Percentiles rank a stretch among this genome's conserved stretches.
phyloP scores from a whole-genome alignment of 1,140 invertebrate genomes.

The Drosophila asahinai region DNA sequence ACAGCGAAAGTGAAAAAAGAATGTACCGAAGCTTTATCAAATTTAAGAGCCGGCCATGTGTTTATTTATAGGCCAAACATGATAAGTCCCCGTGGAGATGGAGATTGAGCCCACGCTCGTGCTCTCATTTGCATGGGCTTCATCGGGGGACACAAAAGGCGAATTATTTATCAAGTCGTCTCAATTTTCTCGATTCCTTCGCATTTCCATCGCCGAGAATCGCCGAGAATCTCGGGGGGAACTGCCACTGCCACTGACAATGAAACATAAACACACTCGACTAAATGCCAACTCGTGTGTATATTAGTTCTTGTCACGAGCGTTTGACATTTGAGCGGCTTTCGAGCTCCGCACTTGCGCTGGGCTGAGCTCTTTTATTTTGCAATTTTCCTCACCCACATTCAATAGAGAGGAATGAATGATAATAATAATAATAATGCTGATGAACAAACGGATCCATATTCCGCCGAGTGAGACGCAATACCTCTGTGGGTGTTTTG shows the following conservation, averaged over 20 bases:
- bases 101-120: constrained; percentile 28
- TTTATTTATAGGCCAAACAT: constrained; percentile 58
- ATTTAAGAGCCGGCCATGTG: constrained; percentile 23
- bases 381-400: constrained; percentile 64
- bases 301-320: constrained; percentile 31
- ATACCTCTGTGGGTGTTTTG: not conserved
- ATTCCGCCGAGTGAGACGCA: constrained; percentile 24
- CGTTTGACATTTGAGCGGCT: constrained; percentile 66
- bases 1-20: constrained; percentile 29
- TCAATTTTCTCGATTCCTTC: constrained; percentile 75
- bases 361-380: constrained; percentile 66
- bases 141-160: constrained; percentile 63
- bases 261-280: constrained; percentile 44
- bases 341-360: constrained; percentile 60
- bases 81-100: constrained; percentile 38
- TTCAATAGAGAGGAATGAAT: constrained; percentile 25
- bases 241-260: constrained; percentile 42
- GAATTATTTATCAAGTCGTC: constrained; percentile 65
- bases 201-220: constrained; percentile 53
- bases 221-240: constrained; percentile 15
- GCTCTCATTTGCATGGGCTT: constrained; percentile 12
- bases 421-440: constrained; percentile 22
- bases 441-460: constrained; percentile 23
- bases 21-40: constrained; percentile 36
- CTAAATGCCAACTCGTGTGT: constrained; percentile 20